phyloP scores from a whole-genome alignment of 2,797 vertebrate genomes.

The Myotis planiceps region DNA sequence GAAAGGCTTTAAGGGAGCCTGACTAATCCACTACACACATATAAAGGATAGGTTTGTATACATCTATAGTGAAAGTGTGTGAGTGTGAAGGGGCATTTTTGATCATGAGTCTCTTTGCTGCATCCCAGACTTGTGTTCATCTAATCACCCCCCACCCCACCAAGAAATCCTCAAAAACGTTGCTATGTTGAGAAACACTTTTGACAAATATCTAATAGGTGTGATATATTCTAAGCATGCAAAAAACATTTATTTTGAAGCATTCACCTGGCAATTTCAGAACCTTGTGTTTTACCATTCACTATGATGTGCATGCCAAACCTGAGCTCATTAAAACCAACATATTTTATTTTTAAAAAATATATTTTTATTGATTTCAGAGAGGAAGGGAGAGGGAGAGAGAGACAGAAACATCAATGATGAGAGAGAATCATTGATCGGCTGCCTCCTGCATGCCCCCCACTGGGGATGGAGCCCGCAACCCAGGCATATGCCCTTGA shows the following conservation, averaged over 20 bases:
- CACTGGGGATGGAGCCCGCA: too few relatives aligned
- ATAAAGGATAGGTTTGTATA: neutral
- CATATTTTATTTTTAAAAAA: too few relatives aligned
- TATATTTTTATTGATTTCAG: too few relatives aligned
- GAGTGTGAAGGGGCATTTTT: neutral
- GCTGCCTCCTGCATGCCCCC: too few relatives aligned
- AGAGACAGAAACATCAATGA: too few relatives aligned
- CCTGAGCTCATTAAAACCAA: neutral
- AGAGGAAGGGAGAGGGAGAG: too few relatives aligned
- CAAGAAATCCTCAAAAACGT: neutral
- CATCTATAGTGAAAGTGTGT: neutral
- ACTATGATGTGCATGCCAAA: neutral
- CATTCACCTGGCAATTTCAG: conserved; percentile 26
- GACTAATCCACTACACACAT: neutral
- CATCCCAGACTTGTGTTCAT: neutral
- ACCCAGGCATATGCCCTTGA: too few relatives aligned
- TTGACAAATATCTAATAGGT: neutral
- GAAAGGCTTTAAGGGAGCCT: neutral
- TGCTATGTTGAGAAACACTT: neutral
- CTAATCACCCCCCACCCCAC: neutral
- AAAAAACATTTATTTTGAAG: conserved; percentile 31
- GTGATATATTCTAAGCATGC: neutral
- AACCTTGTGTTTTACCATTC: neutral
- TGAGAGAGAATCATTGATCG: too few relatives aligned
- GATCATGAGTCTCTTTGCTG: neutral